Base-by-base conservation (phyloP, 1,140 invertebrate species). In the Wasmannia auropunctata region DNA sequence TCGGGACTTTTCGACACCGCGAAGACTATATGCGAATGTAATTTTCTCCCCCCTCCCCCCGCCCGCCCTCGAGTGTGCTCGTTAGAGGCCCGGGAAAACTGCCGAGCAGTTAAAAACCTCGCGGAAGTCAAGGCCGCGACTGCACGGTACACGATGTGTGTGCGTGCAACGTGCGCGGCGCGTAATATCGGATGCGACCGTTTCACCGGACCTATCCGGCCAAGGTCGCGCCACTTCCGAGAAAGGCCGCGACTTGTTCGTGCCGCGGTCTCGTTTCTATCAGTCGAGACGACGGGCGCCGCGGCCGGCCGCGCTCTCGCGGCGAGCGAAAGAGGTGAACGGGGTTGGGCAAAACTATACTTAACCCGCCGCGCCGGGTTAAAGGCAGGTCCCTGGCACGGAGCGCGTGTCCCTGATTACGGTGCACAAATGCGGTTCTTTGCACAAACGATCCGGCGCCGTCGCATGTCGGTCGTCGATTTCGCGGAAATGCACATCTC, bases 361-460 rank as follows among this genome's bases (percentile, higher is more conserved):
- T 91, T 91, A 88, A 91, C 88, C 88, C 75, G 79, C 56, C 86
- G 74, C 75, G 79, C 56, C 86, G 74, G 86, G 88, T 90, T 88
- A 85, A 90, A 88, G 79, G 51, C 83, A 85, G 74, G 19, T 51
- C n/a, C 11, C 40, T 6, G 65, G 51, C 70, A 85, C 58, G 65
- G n/a, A 88, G 88, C 88, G 86, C 88, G 88, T 91, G 89, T 91
- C 76, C 83, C 88, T 91, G 89, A 91, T 91, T 91, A 86, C 83
- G 69, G 83, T 90, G 86, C 67, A 88, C 40, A 43, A 69, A 80
- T 86, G 60, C 69, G 69, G 43, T 70, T 81, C 60, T 67, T 40
- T n/a, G n/a, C n/a, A n/a, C n/a, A n/a, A n/a, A n/a, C n/a, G 40
- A 90, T 31, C 54, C 37, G 22, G 37, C 22, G 16, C 74, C 43